Base-by-base conservation (phyloP, 2,888 invertebrate genomes). In the Drosophila parthenogenetica region DNA sequence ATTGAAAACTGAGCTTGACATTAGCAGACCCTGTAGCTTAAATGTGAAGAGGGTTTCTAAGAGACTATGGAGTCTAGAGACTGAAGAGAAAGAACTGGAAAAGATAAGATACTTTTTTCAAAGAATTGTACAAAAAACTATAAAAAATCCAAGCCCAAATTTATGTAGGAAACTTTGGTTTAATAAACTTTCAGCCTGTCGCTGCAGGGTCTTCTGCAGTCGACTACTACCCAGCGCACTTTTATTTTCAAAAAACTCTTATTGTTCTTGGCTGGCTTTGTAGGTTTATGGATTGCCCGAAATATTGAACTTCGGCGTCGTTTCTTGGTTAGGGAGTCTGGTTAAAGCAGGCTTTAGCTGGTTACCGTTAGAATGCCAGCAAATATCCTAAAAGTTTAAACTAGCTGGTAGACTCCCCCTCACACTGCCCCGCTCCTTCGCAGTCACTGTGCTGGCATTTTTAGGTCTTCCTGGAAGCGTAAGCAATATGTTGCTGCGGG, bases 1-100 rank as follows among this genome's bases (percentile, higher is more conserved):
- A 83, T 86, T 84, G 83, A 84, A 84, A 88, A 80, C 88, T 77
- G 87, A 84, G 86, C 82, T 87, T 87, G 87, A 83, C 85, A 77
- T 69, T 69, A 13, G 4, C 13, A 35, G 35, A 35, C 35, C 35
- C 35, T 35, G 13, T 35, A 35, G 13, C 13, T 13, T 13, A 35
- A 35, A 13, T 35, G 4, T 13, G 2, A 2, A 13, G 3, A 1
- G 35, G 13, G 35, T 5, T 35, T 13, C 13, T 35, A 2, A 35
- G 13, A 29, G 8, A 8, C 8, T 19, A 19, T 3, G 19, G n/a
- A n/a, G n/a, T n/a, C n/a, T n/a, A n/a, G n/a, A n/a, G n/a, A n/a
- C n/a, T n/a, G n/a, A n/a, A 22, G 22, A 5, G 22, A 22, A 22
- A 22, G 22, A 22, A 22, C 22, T 22, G 1, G 5, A 1, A 3